Percentiles rank a stretch among this genome's conserved stretches.
Evolutionary conservation across 1,140 invertebrate genomes (phyloP).

Genomic region (Anastrepha obliqua): DNA sequence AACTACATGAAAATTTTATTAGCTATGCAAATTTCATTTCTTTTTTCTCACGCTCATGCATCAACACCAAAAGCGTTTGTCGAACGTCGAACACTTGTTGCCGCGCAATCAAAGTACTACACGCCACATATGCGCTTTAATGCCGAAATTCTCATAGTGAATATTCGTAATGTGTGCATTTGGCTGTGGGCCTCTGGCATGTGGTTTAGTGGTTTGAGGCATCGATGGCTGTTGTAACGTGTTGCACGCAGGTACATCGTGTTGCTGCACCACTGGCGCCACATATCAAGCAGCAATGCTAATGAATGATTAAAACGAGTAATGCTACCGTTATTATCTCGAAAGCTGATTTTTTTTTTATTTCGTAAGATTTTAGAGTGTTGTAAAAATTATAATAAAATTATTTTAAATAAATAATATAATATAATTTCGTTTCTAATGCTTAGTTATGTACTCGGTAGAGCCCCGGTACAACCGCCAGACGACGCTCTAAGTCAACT

Average conservation of each 20-base stretch:
- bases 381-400: too few species aligned
- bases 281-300: background rate
- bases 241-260: conserved; percentile 8
- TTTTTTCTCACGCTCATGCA: conserved; percentile 60
- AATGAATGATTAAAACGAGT: background rate
- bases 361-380: too few species aligned
- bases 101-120: conserved; percentile 4
- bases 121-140: conserved; percentile 23
- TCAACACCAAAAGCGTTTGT: background rate
- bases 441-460: too few species aligned
- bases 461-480: too few species aligned
- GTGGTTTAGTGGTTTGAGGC: conserved; percentile 19
- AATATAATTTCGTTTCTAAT: too few species aligned
- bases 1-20: conserved; percentile 68
- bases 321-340: too few species aligned
- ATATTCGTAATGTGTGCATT: background rate
- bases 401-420: too few species aligned
- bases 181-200: background rate
- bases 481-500: too few species aligned
- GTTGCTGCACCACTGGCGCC: background rate
- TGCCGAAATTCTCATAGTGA: background rate
- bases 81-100: conserved; percentile 17
- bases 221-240: conserved; percentile 36
- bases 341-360: too few species aligned
- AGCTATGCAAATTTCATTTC: conserved; percentile 71